Conservation (phyloP, 2,113 vertebrate genomes). For the Pseudopipra pipra region DNA sequence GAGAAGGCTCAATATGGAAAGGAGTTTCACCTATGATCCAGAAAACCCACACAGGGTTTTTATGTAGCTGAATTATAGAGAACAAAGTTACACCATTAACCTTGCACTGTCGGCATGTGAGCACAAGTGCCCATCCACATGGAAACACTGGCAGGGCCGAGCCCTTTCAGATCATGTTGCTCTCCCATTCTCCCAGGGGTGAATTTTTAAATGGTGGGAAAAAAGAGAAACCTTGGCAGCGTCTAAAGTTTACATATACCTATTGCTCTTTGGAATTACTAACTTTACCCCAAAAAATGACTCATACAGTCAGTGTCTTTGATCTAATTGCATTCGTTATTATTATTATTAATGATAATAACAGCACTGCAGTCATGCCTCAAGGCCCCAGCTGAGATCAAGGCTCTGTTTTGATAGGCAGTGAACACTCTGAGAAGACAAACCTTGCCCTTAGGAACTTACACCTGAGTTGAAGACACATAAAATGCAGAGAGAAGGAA, state of each 20-base stretch:
- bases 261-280: conserved; percentile 31
- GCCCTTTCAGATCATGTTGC: background rate
- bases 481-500: conserved; percentile 3
- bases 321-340: conserved; percentile 43
- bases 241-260: conserved; percentile 29
- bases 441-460: conserved; percentile 53
- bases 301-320: conserved; percentile 44
- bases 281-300: conserved; percentile 48
- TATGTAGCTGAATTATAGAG: background rate
- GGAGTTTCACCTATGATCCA: conserved; percentile 12
- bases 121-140: conserved; percentile 32
- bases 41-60: background rate
- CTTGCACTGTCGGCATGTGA: conserved; percentile 25
- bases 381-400: conserved; percentile 64
- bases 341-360: conserved; percentile 48
- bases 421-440: background rate
- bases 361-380: conserved; percentile 23
- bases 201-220: conserved; percentile 51
- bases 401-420: conserved; percentile 55
- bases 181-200: conserved; percentile 10
- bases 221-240: conserved; percentile 34
- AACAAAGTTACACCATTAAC: conserved; percentile 12
- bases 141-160: conserved; percentile 1
- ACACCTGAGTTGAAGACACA: conserved; percentile 29
- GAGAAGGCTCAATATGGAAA: background rate